These are phyloP conservation scores for Acleris holmiana DNA, from an alignment of 2,888 invertebrate species.

Conservation along the genomic window DNA sequence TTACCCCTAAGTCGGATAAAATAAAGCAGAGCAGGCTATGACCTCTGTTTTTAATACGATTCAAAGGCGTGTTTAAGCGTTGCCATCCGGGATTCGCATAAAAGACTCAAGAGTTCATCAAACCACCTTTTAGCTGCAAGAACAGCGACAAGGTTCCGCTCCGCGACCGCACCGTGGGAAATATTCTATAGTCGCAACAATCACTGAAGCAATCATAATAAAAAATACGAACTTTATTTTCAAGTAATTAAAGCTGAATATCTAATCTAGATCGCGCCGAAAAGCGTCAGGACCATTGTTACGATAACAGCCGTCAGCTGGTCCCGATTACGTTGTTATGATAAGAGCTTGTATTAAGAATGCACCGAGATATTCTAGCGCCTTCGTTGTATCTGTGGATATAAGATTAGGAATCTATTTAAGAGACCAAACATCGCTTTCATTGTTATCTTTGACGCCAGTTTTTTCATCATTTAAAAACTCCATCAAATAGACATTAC, in stretches of 20 bases:
- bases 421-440: conserved; percentile 9
- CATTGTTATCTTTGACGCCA: conserved; percentile 7
- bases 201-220: conserved; percentile 10
- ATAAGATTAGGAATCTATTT: conserved; percentile 23
- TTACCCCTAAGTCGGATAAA: conserved; percentile 3
- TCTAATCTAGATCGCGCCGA: conserved; percentile 12
- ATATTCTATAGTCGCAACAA: conserved; percentile 13
- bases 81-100: conserved; percentile 53
- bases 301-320: conserved; percentile 46
- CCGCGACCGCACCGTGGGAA: conserved; percentile 61
- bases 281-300: conserved; percentile 13
- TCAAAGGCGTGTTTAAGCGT: conserved; percentile 37
- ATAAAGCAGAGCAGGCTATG: background rate
- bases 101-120: conserved; percentile 43
- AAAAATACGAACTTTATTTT: conserved; percentile 39
- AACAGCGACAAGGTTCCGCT: conserved; percentile 53
- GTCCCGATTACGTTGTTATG: conserved; percentile 44
- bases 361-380: conserved; percentile 38
- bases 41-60: conserved; percentile 6
- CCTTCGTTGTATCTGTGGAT: conserved; percentile 37
- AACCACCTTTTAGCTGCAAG: conserved; percentile 43
- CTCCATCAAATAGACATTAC: conserved; percentile 4
- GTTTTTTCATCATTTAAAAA: conserved; percentile 8
- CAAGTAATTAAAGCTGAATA: conserved; percentile 25
- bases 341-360: conserved; percentile 41